These are phyloP conservation scores for Solen grandis DNA, from an alignment of 1,140 invertebrate genomes.

Conservation along the genomic window DNA sequence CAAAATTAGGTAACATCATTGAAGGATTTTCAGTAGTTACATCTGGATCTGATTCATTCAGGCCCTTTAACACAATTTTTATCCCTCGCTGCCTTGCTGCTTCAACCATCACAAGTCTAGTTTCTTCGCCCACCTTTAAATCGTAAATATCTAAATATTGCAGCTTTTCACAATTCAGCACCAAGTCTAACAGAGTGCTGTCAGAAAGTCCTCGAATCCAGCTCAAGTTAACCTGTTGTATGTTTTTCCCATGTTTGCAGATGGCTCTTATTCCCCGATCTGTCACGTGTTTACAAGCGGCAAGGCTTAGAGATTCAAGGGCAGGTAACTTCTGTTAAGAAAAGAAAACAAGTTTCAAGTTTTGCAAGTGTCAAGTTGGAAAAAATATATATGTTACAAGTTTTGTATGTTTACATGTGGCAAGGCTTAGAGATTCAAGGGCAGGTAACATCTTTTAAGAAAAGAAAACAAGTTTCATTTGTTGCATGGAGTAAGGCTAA, in stretches of 20 bases:
- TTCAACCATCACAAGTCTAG: conserved; percentile 25
- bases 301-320: conserved; percentile 64
- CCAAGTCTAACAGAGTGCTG: conserved; percentile 53
- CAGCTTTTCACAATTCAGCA: conserved; percentile 42
- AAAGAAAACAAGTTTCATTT: conserved; percentile 30
- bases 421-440: conserved; percentile 64
- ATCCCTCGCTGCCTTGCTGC: conserved; percentile 39
- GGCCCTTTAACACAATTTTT: conserved; percentile 43
- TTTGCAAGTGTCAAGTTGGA: no score
- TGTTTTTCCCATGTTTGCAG: conserved; percentile 51
- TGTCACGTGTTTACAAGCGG: conserved; percentile 68
- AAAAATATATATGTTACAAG: no score
- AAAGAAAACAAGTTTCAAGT: conserved; percentile 30
- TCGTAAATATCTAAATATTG: conserved; percentile 62
- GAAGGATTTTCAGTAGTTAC: conserved; percentile 42
- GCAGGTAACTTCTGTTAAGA: conserved; percentile 66
- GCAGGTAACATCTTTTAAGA: conserved; percentile 65
- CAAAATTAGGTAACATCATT: conserved; percentile 51
- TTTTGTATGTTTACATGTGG: conserved; percentile 66
- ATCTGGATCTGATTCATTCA: conserved; percentile 42
- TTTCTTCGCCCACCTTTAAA: conserved; percentile 52
- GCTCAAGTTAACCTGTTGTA: conserved; percentile 58
- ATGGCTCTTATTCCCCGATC: conserved; percentile 56
- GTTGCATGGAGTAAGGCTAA: no score
- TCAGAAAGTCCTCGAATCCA: conserved; percentile 57